A percentile compares a stretch with the other conserved stretches of the same genome.
These are phyloP conservation scores for Gymnothorax javanicus DNA, from an alignment of 2,797 vertebrate species.

Conservation along the genomic window DNA sequence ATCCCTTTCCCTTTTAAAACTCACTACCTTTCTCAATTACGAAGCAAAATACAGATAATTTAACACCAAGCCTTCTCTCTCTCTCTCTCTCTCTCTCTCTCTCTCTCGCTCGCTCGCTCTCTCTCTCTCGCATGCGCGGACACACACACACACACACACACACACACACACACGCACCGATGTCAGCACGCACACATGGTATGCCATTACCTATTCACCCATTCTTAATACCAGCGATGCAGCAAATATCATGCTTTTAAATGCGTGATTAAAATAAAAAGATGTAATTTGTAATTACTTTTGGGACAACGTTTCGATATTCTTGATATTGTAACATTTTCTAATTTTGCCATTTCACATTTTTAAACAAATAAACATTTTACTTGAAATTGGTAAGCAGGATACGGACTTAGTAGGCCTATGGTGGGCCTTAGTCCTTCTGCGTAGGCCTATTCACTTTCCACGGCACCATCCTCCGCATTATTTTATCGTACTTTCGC, in stretches of 20 bases:
- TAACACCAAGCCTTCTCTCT: too few species aligned
- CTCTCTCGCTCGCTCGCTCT: neutral
- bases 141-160: constrained; percentile 18
- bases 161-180: neutral
- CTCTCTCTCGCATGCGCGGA: constrained; percentile 10
- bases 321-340: neutral
- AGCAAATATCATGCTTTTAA: neutral
- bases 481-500: neutral
- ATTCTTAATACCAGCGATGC: neutral
- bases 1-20: constrained; percentile 50
- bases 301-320: neutral
- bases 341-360: neutral
- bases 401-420: neutral
- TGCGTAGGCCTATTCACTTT: too few species aligned
- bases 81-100: neutral
- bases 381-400: neutral
- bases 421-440: too few species aligned
- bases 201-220: neutral
- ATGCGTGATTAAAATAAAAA: neutral
- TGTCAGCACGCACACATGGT: too few species aligned
- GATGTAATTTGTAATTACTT: neutral
- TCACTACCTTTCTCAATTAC: constrained; percentile 39
- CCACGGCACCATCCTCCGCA: neutral
- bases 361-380: neutral
- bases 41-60: constrained; percentile 20